These are phyloP conservation scores for Seriola aureovittata DNA, from an alignment of 2,113 vertebrate genomes.

Conservation along the genomic window DNA sequence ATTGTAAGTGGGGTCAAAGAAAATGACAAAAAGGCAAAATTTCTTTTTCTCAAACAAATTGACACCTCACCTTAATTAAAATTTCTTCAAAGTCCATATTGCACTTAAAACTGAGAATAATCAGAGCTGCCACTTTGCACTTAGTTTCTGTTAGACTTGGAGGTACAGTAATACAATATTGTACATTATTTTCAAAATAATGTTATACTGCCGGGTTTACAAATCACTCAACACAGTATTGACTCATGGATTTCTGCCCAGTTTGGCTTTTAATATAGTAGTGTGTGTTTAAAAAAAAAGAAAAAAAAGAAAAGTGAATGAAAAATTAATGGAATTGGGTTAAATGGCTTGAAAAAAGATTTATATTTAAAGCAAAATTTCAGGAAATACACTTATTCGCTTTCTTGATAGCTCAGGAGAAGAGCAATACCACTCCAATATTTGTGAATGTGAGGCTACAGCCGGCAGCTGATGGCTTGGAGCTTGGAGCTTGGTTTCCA, in stretches of 20 bases:
- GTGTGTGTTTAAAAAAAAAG: not conserved
- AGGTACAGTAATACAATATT: slow-evolving; percentile 12
- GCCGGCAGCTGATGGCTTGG: not conserved
- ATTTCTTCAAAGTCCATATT: slow-evolving; percentile 42
- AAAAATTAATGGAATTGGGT: not conserved
- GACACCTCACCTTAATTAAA: not conserved
- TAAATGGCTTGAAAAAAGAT: not conserved
- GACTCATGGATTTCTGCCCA: not conserved
- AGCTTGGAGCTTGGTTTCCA: not conserved
- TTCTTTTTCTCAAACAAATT: slow-evolving; percentile 47
- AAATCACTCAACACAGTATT: not conserved
- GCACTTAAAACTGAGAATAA: slow-evolving; percentile 55
- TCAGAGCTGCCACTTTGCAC: slow-evolving; percentile 21
- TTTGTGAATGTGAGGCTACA: not conserved
- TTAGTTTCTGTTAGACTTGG: slow-evolving; percentile 5
- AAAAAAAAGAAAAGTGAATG: too few species aligned
- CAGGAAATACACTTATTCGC: not conserved
- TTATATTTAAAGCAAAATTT: slow-evolving; percentile 4
- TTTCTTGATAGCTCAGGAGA: not conserved
- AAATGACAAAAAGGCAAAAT: slow-evolving; percentile 62
- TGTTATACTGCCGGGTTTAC: not conserved
- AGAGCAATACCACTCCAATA: not conserved
- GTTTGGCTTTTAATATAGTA: slow-evolving; percentile 4
- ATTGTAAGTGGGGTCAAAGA: slow-evolving; percentile 45
- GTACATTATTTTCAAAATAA: not conserved